phyloP scores from a whole-genome alignment of 2,888 invertebrate species.

The Diaphora mendica region DNA sequence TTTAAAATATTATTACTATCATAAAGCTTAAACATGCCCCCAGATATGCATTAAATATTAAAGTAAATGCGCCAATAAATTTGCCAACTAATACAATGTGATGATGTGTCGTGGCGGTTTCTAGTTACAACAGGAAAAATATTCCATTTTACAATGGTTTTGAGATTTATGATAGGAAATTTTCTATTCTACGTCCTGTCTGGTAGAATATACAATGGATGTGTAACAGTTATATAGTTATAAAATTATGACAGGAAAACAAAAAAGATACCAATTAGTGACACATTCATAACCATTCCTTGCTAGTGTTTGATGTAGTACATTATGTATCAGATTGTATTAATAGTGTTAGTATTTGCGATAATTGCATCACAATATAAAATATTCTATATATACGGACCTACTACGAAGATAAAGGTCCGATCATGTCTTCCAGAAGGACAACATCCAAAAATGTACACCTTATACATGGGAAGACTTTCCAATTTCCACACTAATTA shows the following conservation, averaged over 20 bases:
- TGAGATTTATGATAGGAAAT: background rate
- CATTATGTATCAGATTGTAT: constrained; percentile 2
- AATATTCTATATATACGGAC: constrained; percentile 11
- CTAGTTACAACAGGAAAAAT: background rate
- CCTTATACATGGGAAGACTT: background rate
- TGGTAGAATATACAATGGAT: constrained; percentile 4
- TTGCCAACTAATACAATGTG: background rate
- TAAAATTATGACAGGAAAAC: background rate
- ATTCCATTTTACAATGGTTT: background rate
- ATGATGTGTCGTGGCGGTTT: background rate
- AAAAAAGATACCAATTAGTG: background rate
- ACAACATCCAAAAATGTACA: background rate
- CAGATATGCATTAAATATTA: too few relatives aligned
- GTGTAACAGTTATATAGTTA: background rate
- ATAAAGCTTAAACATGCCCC: too few relatives aligned
- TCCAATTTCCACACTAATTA: background rate
- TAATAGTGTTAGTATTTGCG: background rate
- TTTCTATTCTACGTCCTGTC: background rate
- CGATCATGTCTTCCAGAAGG: background rate
- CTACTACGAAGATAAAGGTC: background rate
- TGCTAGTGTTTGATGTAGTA: background rate
- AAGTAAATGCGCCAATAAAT: too few relatives aligned
- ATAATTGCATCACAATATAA: background rate
- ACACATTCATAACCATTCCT: background rate
- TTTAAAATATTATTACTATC: too few relatives aligned